Base-by-base conservation (phyloP, 2,113 vertebrate genomes). In the Plotosus lineatus region DNA sequence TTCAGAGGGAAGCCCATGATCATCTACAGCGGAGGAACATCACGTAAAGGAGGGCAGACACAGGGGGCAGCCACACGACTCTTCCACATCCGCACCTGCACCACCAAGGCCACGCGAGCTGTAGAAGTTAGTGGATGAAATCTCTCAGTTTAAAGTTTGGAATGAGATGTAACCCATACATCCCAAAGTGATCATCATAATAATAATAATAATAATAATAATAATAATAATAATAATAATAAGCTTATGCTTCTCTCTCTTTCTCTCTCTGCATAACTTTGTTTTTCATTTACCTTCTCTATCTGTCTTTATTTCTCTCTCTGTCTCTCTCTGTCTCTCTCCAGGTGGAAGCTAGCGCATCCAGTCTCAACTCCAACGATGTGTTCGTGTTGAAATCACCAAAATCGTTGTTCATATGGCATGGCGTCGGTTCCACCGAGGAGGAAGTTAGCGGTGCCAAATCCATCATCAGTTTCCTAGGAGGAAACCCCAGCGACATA, bases 301-400 rank as follows among this genome's bases (percentile, higher is more conserved):
- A n/a, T n/a, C 26, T 58, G 2, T 19, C 6, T 63, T 15, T 14
- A 2, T 40, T 36, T 65, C 19, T 36, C 11, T 31, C 26, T 31
- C 56, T 28, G 2, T n/a, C 15, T 69, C 0, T 44, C 19, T 75
- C 4, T 58, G 48, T 80, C 56, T 28, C 33, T 10, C n/a, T 68
- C 17, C 58, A 94, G 94, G 93, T 94, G 85, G 38, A 48, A 23
- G 87, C 91, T 15, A 78, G 12, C 6, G 91, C 93, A 48, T 42
- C 90, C 53, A 83, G 61, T 11, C 86, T 94, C 81, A 94, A 94
- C 89, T 89, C 91, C 61, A 94, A 94, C 2, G 94, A 94, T 0
- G 79, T 88, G 12, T 94, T 94, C 83, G 92, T 94, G 85, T 86
- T 94, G 79, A 94, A 93, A 82, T 15, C 85, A 1, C 36, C 88